Conservation (phyloP, 2,888 invertebrate genomes). For the Argyresthia albistria region DNA sequence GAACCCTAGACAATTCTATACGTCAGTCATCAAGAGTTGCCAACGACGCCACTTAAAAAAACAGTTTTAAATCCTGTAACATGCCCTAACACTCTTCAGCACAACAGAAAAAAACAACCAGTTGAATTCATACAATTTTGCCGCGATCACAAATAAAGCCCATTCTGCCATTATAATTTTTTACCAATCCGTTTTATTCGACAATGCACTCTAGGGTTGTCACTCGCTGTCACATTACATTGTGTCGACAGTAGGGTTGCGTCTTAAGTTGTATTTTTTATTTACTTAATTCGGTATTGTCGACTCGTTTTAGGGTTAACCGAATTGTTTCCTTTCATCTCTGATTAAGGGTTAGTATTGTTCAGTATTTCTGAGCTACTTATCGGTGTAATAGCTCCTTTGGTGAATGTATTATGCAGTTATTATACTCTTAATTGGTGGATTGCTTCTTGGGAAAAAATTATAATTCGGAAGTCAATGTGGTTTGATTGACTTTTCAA, state of each 20-base stretch:
- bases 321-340: slow-evolving; percentile 3
- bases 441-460: too few relatives aligned
- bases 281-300: slow-evolving; percentile 2
- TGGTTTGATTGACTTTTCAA: too few relatives aligned
- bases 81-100: too few relatives aligned
- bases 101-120: too few relatives aligned
- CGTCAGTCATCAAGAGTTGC: neutral
- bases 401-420: neutral
- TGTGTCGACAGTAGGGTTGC: neutral
- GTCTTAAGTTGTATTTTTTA: slow-evolving; percentile 3
- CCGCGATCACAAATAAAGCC: slow-evolving; percentile 5
- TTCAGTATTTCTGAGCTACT: neutral
- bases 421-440: too few relatives aligned
- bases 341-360: neutral
- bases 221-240: slow-evolving; percentile 3
- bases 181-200: slow-evolving; percentile 5
- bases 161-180: slow-evolving; percentile 5
- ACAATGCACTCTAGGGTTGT: slow-evolving; percentile 4
- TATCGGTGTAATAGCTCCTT: neutral
- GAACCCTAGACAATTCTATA: neutral
- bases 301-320: slow-evolving; percentile 1
- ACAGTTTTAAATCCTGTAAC: too few relatives aligned
- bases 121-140: slow-evolving; percentile 1
- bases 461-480: too few relatives aligned
- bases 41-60: too few relatives aligned